Evolutionary conservation across 2,888 invertebrate genomes (phyloP), one percentile per base, ranked within the genome.

Genomic region (Hybos culiciformis): DNA sequence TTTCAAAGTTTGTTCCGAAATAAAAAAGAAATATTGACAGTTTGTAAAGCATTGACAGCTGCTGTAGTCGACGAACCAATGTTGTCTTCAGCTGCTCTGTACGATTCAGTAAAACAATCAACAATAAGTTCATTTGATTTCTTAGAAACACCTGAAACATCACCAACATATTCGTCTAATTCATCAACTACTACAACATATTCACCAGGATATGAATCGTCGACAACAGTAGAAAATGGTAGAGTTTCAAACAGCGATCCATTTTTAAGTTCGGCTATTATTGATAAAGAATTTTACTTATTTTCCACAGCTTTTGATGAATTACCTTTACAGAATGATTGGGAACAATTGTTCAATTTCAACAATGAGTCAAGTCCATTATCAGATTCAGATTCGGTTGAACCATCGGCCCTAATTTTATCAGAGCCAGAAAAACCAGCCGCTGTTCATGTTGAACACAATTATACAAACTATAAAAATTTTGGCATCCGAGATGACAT

Each of bases 1-100:
- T 60, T 75, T 31, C 69, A 69, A 53, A 72, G 66, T 45, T 63
- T 75, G 3, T 52, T 77, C 21, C 66, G 68, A 11, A 77, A 76
- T 53, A 70, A 68, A 48, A 63, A 68, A 3, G 69, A 69, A 45
- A 71, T 75, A 20, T 60, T 70, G 6, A 62, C 58, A 19, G 56
- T 76, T 14, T 54, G 75, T n/a, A 65, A 64, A 47, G 63, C 66
- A 2, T 66, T 76, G n/a, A 29, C 12, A n/a, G 5, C 29, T 29
- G n/a, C 12, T 4, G 29, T n/a, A 29, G 12, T 12, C n/a, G 4
- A 5, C 12, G 2, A n/a, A n/a, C 4, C n/a, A 29, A 24, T 14
- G 7, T 17, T 15, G 24, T 15, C 24, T 8, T 9, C 18, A 24
- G 15, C 8, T 24, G 15, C 26, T 41, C 14, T 37, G 5, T 15